Conservation (phyloP, 1,140 invertebrate species). For the Armadillidium nasatum region DNA sequence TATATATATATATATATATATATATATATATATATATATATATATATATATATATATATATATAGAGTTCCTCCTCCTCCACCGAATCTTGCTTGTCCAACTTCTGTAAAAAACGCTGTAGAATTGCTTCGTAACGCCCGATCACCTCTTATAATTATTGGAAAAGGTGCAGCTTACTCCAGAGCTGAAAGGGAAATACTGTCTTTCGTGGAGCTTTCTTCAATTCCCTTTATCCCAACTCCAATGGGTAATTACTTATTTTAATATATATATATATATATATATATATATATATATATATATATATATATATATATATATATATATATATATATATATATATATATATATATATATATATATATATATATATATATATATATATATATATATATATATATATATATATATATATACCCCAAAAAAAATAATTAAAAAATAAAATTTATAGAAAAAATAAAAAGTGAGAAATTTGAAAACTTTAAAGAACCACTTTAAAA, state of each 20-base stretch:
- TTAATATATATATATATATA: no score
- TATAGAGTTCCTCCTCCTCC: slow-evolving; percentile 57
- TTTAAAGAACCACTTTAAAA: no score
- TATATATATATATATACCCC: no score
- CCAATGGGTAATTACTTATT: slow-evolving; percentile 75
- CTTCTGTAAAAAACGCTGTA: slow-evolving; percentile 63
- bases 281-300: no score
- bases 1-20: background rate
- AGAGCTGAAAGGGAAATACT: slow-evolving; percentile 66
- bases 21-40: background rate
- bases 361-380: no score
- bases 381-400: no score
- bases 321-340: no score
- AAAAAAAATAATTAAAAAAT: no score
- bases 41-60: background rate
- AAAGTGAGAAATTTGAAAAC: no score
- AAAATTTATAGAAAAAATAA: no score
- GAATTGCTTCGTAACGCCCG: slow-evolving; percentile 65
- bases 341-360: no score
- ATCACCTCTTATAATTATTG: slow-evolving; percentile 82
- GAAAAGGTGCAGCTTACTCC: slow-evolving; percentile 84
- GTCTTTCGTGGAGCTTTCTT: slow-evolving; percentile 63
- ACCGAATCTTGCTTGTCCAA: slow-evolving; percentile 61
- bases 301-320: no score
- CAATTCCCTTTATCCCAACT: slow-evolving; percentile 84